Evolutionary conservation across 2,888 invertebrate genomes (phyloP).

Genomic region (Strigamia transsilvanica): DNA sequence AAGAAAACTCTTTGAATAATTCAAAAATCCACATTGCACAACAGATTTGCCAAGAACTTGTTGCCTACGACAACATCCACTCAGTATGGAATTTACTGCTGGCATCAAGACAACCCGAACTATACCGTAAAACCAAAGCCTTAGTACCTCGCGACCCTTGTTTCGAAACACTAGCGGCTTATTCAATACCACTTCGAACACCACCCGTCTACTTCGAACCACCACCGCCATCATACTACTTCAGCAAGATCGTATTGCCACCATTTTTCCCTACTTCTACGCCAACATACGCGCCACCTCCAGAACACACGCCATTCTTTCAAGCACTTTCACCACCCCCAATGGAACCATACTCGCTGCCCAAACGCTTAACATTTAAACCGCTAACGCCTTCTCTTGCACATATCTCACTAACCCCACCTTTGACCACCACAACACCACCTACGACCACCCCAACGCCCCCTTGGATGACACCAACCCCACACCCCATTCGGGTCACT

Average conservation of each 20-base stretch:
- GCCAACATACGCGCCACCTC: background rate
- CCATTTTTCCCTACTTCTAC: background rate
- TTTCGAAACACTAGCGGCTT: background rate
- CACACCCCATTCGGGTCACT: background rate
- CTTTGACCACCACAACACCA: background rate
- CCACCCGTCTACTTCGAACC: conserved; percentile 15
- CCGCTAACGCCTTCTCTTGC: too few species aligned
- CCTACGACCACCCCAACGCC: background rate
- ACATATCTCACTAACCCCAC: background rate
- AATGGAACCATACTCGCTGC: too few species aligned
- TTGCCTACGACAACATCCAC: background rate
- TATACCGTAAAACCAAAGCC: background rate
- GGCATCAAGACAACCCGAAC: background rate
- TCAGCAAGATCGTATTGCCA: background rate
- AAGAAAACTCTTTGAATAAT: background rate
- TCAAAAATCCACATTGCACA: background rate
- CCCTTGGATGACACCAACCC: background rate
- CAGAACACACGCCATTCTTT: background rate
- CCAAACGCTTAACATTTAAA: too few species aligned
- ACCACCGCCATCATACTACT: conserved; percentile 20
- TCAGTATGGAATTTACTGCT: background rate
- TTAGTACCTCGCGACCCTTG: background rate
- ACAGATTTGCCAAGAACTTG: conserved; percentile 12
- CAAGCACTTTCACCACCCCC: background rate
- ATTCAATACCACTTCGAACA: background rate